Conservation (phyloP, 2,888 invertebrate genomes). For the Monochamus alternatus region DNA sequence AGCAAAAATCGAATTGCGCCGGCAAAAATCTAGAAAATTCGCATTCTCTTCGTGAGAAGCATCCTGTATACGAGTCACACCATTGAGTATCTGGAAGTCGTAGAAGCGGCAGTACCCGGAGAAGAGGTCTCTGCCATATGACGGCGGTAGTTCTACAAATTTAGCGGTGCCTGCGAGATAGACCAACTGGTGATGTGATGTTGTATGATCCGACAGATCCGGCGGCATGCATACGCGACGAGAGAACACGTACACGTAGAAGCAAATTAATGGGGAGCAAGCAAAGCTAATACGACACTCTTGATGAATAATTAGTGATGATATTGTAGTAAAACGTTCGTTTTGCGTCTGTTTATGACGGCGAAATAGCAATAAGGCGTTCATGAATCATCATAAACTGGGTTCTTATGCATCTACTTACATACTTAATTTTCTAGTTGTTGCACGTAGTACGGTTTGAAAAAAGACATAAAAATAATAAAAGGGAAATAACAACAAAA, state of each 20-base stretch:
- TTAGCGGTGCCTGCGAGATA: constrained; percentile 27
- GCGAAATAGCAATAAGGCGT: no score
- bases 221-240: not conserved
- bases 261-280: not conserved
- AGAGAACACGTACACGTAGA: not conserved
- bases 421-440: no score
- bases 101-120: constrained; percentile 38
- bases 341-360: no score
- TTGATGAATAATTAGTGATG: no score
- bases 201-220: constrained; percentile 7
- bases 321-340: no score
- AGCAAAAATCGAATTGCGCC: not conserved
- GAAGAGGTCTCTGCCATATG: constrained; percentile 26
- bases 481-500: no score
- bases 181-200: constrained; percentile 11
- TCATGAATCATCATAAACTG: no score
- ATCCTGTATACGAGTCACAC: constrained; percentile 25
- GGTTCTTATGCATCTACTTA: no score
- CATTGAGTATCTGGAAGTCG: constrained; percentile 41
- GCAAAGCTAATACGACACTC: not conserved
- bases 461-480: no score
- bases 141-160: constrained; percentile 29
- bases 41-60: not conserved
- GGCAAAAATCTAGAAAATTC: not conserved
- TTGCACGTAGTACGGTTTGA: no score